Evolutionary conservation across 2,113 vertebrate species (phyloP).

Genomic region (Hemiscyllium ocellatum): DNA sequence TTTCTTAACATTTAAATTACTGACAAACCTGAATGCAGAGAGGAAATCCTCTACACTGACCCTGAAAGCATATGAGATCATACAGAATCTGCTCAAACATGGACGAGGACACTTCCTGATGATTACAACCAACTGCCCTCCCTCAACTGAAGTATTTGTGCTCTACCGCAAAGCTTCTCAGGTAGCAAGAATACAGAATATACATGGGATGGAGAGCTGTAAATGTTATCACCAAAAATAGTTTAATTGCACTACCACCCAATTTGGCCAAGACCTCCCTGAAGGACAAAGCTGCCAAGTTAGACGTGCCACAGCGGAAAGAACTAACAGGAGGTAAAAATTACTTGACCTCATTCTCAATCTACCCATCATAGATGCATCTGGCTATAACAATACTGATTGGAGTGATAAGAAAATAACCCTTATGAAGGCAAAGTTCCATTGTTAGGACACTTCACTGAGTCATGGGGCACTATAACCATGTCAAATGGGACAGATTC

Average conservation of each 20-base stretch:
- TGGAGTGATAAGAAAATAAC: not conserved
- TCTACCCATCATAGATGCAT: not conserved
- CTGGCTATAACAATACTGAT: not conserved
- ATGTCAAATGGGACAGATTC: not conserved
- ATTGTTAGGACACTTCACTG: not conserved
- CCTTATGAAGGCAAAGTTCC: not conserved
- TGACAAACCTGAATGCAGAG: not conserved
- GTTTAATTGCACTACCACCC: not conserved
- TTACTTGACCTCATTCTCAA: not conserved
- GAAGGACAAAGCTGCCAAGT: not conserved
- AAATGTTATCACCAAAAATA: not conserved
- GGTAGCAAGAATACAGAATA: not conserved
- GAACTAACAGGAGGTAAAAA: not conserved
- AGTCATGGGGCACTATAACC: not conserved
- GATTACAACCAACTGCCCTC: not conserved
- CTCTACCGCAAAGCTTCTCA: not conserved
- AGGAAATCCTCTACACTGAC: not conserved
- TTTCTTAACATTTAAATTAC: too few species aligned
- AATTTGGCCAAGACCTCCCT: not conserved
- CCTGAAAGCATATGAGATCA: not conserved
- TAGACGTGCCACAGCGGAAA: not conserved
- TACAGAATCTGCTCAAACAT: not conserved
- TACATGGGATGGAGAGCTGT: not conserved
- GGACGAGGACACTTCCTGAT: not conserved
- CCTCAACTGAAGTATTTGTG: not conserved